Evolutionary conservation across 2,888 invertebrate genomes (phyloP).

Genomic region (Fissipunctia ypsillon): DNA sequence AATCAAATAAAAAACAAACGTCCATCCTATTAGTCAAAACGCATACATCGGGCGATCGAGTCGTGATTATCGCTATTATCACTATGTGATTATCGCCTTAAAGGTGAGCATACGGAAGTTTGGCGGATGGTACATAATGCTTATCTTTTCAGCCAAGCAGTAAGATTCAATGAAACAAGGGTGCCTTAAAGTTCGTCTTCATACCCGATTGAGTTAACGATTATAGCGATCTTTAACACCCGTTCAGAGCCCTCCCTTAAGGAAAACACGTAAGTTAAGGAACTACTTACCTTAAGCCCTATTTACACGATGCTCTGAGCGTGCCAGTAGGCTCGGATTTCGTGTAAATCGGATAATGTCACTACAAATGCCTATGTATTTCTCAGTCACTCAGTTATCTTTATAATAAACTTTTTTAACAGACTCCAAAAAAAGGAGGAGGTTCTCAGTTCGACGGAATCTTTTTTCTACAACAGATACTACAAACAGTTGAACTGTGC

Average conservation of each 20-base stretch:
- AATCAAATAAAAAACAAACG: too few species aligned
- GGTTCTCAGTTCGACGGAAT: too few species aligned
- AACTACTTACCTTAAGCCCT: conserved; percentile 30
- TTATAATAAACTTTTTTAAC: background rate
- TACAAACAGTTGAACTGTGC: too few species aligned
- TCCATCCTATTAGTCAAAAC: too few species aligned
- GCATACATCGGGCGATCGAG: too few species aligned
- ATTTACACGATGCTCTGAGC: conserved; percentile 13
- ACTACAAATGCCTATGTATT: background rate
- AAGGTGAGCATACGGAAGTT: too few species aligned
- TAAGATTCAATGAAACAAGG: conserved; percentile 63
- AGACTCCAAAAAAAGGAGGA: too few species aligned
- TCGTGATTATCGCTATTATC: too few species aligned
- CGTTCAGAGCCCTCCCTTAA: conserved; percentile 36
- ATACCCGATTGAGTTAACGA: conserved; percentile 63
- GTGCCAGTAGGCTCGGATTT: background rate
- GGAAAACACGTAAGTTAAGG: conserved; percentile 44
- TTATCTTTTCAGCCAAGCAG: conserved; percentile 45
- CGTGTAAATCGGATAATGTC: background rate
- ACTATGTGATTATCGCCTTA: too few species aligned
- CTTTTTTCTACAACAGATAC: background rate
- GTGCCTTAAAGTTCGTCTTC: conserved; percentile 44
- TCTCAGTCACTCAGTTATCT: background rate
- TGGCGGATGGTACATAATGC: conserved; percentile 22
- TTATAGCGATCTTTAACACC: conserved; percentile 59